Percentiles rank a stretch among this genome's conserved stretches.
These are phyloP conservation scores for Bombylius discolor DNA, from an alignment of 2,888 invertebrate genomes.

Conservation along the genomic window DNA sequence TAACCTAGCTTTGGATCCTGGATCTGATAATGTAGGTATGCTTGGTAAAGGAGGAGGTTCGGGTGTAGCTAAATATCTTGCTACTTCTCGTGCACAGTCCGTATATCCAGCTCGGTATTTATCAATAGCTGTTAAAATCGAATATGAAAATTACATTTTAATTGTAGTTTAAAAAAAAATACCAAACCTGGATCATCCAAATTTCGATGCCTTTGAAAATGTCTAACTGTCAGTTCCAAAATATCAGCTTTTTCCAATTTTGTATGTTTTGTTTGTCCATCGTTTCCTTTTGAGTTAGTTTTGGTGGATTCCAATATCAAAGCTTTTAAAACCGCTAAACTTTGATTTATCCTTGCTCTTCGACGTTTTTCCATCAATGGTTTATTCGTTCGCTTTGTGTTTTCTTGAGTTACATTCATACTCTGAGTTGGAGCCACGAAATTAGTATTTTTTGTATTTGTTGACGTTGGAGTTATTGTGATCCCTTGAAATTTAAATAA, in stretches of 20 bases:
- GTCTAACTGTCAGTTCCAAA: slow-evolving; percentile 67
- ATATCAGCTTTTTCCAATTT: slow-evolving; percentile 74
- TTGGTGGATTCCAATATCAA: slow-evolving; percentile 58
- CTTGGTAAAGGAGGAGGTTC: slow-evolving; percentile 33
- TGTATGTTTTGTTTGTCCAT: slow-evolving; percentile 55
- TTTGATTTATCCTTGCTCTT: slow-evolving; percentile 60
- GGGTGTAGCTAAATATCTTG: slow-evolving; percentile 33
- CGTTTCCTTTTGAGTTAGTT: slow-evolving; percentile 30
- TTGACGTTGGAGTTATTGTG: slow-evolving; percentile 13
- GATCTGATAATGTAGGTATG: slow-evolving; percentile 40
- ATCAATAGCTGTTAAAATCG: slow-evolving; percentile 24
- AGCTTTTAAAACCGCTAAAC: slow-evolving; percentile 56
- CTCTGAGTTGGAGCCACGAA: slow-evolving; percentile 32
- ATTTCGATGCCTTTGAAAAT: slow-evolving; percentile 61
- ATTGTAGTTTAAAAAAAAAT: background rate
- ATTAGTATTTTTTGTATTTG: slow-evolving; percentile 26
- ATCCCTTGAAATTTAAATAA: slow-evolving; percentile 7
- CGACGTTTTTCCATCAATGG: slow-evolving; percentile 67
- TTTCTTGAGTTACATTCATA: slow-evolving; percentile 33
- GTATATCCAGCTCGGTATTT: slow-evolving; percentile 45
- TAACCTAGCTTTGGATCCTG: slow-evolving; percentile 44
- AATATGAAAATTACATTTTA: background rate
- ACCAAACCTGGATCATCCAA: slow-evolving; percentile 43
- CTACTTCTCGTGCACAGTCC: slow-evolving; percentile 49
- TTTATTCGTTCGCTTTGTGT: slow-evolving; percentile 51